Evolutionary conservation across 2,797 vertebrate species (phyloP), one percentile per base, ranked within the genome.

Genomic region (Lepus oiostolus): DNA sequence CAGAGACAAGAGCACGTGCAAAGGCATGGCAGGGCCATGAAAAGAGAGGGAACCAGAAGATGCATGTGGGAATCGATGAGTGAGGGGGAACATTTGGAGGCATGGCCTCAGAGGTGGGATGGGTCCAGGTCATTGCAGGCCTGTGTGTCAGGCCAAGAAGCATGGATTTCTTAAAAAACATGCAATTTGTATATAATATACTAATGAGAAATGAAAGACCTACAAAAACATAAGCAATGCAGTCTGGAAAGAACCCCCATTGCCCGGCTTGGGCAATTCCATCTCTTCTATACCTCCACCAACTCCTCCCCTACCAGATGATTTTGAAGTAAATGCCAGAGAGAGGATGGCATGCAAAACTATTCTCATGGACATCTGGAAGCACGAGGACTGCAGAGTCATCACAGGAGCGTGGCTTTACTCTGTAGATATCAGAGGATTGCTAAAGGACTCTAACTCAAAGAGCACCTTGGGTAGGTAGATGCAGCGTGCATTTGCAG

Each of bases 291-390:
- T 58, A 21, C 28, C 12, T 30, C 54, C 50, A 68, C n/a, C 16
- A n/a, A 30, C 24, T 32, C 42, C 72, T 72, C 19, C 75, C 38
- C 32, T 58, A 35, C 12, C 26, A 68, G 35, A 24, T n/a, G 63
- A 72, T 77, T 92, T 35, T 75, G 83, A 85, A 92, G 75, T 22
- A 70, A 63, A 75, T 88, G 47, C 5, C 71, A 84, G 42, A 21
- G 75, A 60, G 11, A 32, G n/a, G 35, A 60, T 14, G 75, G 58
- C 42, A 38, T 28, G 63, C 85, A 50, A 52, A 88, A 91, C 52
- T 72, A 71, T 63, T 72, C 42, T 75, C 50, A 30, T 13, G 32
- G 38, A 17, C 32, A 16, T 62, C 50, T 88, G 74, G 68, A 93
- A 76, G 26, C 35, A 65, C 8, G 54, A 65, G 28, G 54, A 42